These are phyloP conservation scores for Nesogale talazaci DNA, from an alignment of 2,113 vertebrate genomes.

Conservation along the genomic window DNA sequence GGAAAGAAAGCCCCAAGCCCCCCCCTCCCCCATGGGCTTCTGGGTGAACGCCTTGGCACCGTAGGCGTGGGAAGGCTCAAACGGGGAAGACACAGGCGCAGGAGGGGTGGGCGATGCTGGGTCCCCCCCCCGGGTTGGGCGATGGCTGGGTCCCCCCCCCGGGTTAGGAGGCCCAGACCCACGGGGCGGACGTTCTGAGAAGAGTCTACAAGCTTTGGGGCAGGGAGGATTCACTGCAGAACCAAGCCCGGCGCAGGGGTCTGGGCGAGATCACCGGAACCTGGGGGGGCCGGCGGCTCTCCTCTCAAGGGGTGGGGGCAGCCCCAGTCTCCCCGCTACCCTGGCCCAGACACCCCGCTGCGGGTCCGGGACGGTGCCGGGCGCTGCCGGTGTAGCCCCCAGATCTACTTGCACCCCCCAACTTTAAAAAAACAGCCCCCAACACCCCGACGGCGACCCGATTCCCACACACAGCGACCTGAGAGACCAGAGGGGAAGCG, in stretches of 20 bases:
- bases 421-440: too few relatives aligned
- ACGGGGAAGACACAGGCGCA: constrained; percentile 63
- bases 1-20: constrained; percentile 62
- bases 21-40: constrained; percentile 33
- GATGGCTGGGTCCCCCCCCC: not conserved
- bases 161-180: too few relatives aligned
- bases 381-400: not conserved
- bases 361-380: not conserved
- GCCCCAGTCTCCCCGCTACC: not conserved
- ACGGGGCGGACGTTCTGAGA: too few relatives aligned
- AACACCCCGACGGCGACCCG: too few relatives aligned
- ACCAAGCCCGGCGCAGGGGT: too few relatives aligned
- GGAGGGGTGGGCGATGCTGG: not conserved
- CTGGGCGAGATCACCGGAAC: not conserved
- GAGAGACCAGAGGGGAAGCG: too few relatives aligned
- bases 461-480: too few relatives aligned
- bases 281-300: not conserved
- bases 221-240: too few relatives aligned
- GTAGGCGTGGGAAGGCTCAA: constrained; percentile 55
- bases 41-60: constrained; percentile 26
- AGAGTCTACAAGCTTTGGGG: too few relatives aligned
- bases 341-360: not conserved
- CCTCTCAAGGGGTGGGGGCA: not conserved
- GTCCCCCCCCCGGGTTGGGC: not conserved
- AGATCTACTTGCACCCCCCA: not conserved